phyloP scores from a whole-genome alignment of 2,888 invertebrate species.

The Aphrophora alni region DNA sequence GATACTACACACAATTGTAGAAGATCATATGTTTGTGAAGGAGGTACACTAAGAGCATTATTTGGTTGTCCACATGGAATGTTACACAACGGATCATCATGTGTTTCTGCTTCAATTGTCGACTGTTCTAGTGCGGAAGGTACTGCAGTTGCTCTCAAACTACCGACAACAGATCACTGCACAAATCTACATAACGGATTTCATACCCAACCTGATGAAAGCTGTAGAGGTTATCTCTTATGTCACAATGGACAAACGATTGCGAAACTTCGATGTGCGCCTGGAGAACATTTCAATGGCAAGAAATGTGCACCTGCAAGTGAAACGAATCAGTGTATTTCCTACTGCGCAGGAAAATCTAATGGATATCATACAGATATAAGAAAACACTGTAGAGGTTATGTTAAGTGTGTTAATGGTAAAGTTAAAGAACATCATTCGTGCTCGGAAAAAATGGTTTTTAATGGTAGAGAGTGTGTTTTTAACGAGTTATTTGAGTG shows the following conservation, averaged over 20 bases:
- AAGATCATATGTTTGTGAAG: conserved; percentile 61
- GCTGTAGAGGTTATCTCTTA: conserved; percentile 54
- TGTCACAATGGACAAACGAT: conserved; percentile 53
- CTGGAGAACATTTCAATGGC: conserved; percentile 53
- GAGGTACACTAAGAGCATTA: conserved; percentile 53
- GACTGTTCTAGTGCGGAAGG: conserved; percentile 13
- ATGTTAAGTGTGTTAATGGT: conserved; percentile 62
- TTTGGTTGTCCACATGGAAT: conserved; percentile 46
- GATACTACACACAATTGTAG: conserved; percentile 66
- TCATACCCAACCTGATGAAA: conserved; percentile 51
- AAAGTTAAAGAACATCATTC: conserved; percentile 57
- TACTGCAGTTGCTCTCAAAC: conserved; percentile 26
- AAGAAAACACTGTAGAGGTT: conserved; percentile 61
- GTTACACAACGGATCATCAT: conserved; percentile 46
- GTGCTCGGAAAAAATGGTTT: conserved; percentile 54
- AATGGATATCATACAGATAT: conserved; percentile 62
- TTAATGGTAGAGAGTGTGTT: conserved; percentile 55
- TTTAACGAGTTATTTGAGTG: conserved; percentile 44
- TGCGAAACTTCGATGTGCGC: conserved; percentile 54
- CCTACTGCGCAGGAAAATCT: conserved; percentile 54
- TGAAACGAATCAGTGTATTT: conserved; percentile 56
- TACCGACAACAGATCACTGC: conserved; percentile 49
- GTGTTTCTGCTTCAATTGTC: conserved; percentile 27
- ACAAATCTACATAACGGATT: conserved; percentile 53
- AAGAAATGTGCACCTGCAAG: conserved; percentile 51